Percentiles rank a stretch among this genome's conserved stretches.
phyloP scores from a whole-genome alignment of 2,888 invertebrate genomes.

The Orthosia gothica region DNA sequence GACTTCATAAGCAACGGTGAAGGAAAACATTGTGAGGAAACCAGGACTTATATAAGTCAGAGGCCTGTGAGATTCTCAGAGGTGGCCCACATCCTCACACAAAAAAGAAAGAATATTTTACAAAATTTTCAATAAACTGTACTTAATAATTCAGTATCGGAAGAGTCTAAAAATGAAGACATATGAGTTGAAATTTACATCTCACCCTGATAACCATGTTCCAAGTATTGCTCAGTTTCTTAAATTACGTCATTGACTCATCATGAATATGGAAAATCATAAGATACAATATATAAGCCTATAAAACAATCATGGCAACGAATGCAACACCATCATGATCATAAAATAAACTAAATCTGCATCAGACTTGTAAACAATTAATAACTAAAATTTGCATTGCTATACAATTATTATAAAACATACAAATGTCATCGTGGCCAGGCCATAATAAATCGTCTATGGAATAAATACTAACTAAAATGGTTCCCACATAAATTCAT shows the following conservation, averaged over 20 bases:
- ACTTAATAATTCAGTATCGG: constrained; percentile 8
- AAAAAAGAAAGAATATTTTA: constrained; percentile 1
- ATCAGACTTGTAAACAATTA: constrained; percentile 84
- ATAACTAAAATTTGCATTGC: constrained; percentile 85
- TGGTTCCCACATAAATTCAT: constrained; percentile 79
- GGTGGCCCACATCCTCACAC: too few relatives aligned
- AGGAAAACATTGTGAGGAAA: too few relatives aligned
- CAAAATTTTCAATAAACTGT: constrained; percentile 17
- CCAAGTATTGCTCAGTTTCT: constrained; percentile 68
- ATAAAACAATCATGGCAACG: constrained; percentile 76
- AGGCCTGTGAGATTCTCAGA: too few relatives aligned
- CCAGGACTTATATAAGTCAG: too few relatives aligned
- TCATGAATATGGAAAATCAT: constrained; percentile 44
- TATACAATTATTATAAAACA: constrained; percentile 81
- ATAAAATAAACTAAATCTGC: constrained; percentile 84
- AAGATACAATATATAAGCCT: constrained; percentile 58
- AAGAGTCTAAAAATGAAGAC: constrained; percentile 31
- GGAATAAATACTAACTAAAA: constrained; percentile 83
- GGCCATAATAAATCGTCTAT: constrained; percentile 80
- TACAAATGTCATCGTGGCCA: constrained; percentile 83
- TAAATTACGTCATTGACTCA: constrained; percentile 37
- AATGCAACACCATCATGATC: constrained; percentile 66
- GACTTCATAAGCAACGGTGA: too few relatives aligned
- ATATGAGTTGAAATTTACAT: constrained; percentile 34
- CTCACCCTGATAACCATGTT: constrained; percentile 54